Conservation (phyloP, 2,888 invertebrate species). For the Hemithea aestivaria region DNA sequence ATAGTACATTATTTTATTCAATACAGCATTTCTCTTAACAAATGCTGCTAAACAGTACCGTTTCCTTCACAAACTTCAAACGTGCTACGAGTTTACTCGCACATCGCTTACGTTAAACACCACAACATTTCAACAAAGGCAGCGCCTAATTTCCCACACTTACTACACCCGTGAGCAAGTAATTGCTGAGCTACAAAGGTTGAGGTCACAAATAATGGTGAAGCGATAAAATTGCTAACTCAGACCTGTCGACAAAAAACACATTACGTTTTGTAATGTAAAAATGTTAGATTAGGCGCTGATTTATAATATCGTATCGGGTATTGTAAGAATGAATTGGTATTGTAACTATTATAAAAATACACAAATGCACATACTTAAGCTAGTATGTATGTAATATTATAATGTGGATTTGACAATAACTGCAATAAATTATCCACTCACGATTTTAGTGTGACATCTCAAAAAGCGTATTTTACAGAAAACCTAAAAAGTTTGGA, state of each 20-base stretch:
- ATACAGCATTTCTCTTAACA: too few relatives aligned
- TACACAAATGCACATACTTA: too few relatives aligned
- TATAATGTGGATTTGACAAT: too few relatives aligned
- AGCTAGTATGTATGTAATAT: slow-evolving; percentile 7
- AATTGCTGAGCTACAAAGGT: slow-evolving; percentile 40
- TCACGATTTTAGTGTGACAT: too few relatives aligned
- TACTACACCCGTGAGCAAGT: slow-evolving; percentile 41
- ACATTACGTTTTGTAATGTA: slow-evolving; percentile 40
- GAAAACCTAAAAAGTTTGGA: too few relatives aligned
- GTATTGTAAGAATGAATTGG: background rate
- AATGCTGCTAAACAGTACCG: too few relatives aligned
- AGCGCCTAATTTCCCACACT: slow-evolving; percentile 69
- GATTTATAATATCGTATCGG: slow-evolving; percentile 11
- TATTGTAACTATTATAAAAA: too few relatives aligned
- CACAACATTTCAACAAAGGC: slow-evolving; percentile 23
- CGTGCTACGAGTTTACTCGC: too few relatives aligned
- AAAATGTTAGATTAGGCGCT: slow-evolving; percentile 18
- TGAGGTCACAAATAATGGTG: slow-evolving; percentile 39
- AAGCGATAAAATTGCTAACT: slow-evolving; percentile 56
- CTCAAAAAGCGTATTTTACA: too few relatives aligned
- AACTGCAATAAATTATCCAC: too few relatives aligned
- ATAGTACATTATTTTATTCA: too few relatives aligned
- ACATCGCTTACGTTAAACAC: slow-evolving; percentile 26
- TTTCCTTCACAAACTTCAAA: too few relatives aligned
- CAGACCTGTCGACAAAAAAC: slow-evolving; percentile 60